Percentiles rank a stretch among this genome's conserved stretches.
Evolutionary conservation across 1,140 invertebrate genomes (phyloP).

Genomic region (Cardiocondyla obscurior): DNA sequence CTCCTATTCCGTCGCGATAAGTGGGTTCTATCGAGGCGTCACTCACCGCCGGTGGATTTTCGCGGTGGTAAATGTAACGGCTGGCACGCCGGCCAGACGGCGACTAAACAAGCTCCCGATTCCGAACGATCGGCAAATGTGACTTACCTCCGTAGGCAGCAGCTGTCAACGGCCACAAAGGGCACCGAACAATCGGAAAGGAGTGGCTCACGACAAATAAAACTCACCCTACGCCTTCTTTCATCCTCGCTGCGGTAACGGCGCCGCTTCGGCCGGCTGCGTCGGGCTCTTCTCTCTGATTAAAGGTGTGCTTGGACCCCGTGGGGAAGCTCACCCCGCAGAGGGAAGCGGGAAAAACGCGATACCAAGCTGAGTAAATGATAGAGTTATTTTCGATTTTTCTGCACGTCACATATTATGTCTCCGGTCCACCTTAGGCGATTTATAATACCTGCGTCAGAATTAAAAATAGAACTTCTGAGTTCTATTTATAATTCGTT

Average conservation of each 20-base stretch:
- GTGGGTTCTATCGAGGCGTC: too few species aligned
- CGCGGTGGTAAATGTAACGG: neutral
- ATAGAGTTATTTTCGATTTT: slow-evolving; percentile 5
- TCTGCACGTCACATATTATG: neutral
- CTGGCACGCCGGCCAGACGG: neutral
- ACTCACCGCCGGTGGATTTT: neutral
- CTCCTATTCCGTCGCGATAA: too few species aligned
- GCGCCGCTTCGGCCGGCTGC: slow-evolving; percentile 20
- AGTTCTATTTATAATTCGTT: slow-evolving; percentile 9
- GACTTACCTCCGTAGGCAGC: slow-evolving; percentile 41
- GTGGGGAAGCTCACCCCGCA: neutral
- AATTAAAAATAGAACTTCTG: too few species aligned
- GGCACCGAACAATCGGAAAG: slow-evolving; percentile 59
- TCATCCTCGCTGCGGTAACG: slow-evolving; percentile 37
- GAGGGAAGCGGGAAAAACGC: neutral
- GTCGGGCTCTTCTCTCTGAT: slow-evolving; percentile 30
- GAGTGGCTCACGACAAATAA: slow-evolving; percentile 59
- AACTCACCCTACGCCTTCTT: slow-evolving; percentile 56
- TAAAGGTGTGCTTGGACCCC: slow-evolving; percentile 50
- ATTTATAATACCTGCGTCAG: neutral
- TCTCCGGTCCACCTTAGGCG: neutral
- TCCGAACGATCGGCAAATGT: slow-evolving; percentile 23
- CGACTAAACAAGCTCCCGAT: slow-evolving; percentile 9
- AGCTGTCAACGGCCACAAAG: slow-evolving; percentile 60
- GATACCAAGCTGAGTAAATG: neutral